phyloP scores from a whole-genome alignment of 37 sponge, comb jelly and placozoan genomes.

The Aphrocallistes beatrix region DNA sequence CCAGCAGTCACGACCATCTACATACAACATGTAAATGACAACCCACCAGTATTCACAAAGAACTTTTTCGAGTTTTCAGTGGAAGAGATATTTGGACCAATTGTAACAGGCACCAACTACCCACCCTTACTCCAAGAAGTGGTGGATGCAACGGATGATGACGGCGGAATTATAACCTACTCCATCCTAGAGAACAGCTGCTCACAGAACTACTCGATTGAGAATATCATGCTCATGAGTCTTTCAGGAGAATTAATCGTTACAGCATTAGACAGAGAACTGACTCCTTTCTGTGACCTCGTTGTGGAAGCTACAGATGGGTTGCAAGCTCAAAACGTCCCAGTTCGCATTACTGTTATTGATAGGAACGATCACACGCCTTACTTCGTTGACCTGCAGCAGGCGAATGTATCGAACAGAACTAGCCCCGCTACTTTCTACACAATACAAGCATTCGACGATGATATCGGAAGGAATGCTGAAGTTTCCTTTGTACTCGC shows the following conservation, averaged over 20 bases:
- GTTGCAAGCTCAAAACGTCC: background rate
- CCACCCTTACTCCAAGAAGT: background rate
- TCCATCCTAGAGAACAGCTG: background rate
- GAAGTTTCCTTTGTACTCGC: background rate
- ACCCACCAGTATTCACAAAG: background rate
- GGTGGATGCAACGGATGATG: background rate
- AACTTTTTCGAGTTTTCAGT: background rate
- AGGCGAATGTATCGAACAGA: background rate
- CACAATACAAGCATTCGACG: background rate
- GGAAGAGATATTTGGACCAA: background rate
- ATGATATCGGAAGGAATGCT: background rate
- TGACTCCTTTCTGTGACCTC: background rate
- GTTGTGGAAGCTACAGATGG: background rate
- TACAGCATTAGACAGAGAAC: slow-evolving; percentile 2
- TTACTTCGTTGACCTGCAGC: background rate
- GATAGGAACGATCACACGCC: background rate
- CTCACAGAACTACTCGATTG: background rate
- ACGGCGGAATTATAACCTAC: background rate
- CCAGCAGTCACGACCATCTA: background rate
- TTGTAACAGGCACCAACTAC: background rate
- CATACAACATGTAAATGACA: background rate
- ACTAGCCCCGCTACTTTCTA: background rate
- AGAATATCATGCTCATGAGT: background rate
- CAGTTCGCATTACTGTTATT: background rate
- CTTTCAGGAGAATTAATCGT: background rate